Base-by-base conservation (phyloP, 2,888 invertebrate species). In the Sycophila texana region DNA sequence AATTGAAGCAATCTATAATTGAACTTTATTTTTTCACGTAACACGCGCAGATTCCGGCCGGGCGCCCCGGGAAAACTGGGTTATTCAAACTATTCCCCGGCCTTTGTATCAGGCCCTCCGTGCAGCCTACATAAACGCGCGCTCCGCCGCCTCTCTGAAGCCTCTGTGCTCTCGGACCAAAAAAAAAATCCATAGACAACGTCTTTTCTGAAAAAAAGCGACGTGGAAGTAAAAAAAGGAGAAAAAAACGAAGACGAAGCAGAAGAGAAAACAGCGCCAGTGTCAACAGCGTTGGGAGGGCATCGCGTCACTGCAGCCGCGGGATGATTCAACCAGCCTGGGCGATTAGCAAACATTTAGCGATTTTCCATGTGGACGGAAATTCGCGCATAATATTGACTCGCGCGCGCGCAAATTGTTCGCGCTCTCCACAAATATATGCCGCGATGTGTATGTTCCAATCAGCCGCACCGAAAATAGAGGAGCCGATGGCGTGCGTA, bases 1-100 rank as follows among this genome's bases (percentile, higher is more conserved):
- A 74, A 60, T 67, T 58, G 57, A 74, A 74, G 51, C 49, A 30
- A 67, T 51, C 67, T 58, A 58, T 67, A 66, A 74, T 47, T 55
- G 57, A 57, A 68, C 57, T 66, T 55, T 57, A 55, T n/a, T 18
- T 55, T 73, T 66, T 55, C 47, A 47, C 26, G 30, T 30, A 53
- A 7, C 53, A 39, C 10, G 39, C 39, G 39, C 53, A 53, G 4
- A 12, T 22, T 14, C n/a, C 18, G 7, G 5, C 13, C 49, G 30
- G n/a, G 26, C 20, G 26, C 14, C 10, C 47, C 65, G 55, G 57
- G 73, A 22, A 65, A 66, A 74, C 22, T 66, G 39, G 74, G 65
- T 57, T 57, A 26, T 55, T 65, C 57, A 58, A 74, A 74, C 55
- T 51, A 66, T 66, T 51, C 51, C 7, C 0, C 51, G 12, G 18